A percentile compares a stretch with the other conserved stretches of the same genome.
Conservation (phyloP, 30 jellyfish, hydroid and myxozoan genomes). For the Aurelia coerulea region DNA sequence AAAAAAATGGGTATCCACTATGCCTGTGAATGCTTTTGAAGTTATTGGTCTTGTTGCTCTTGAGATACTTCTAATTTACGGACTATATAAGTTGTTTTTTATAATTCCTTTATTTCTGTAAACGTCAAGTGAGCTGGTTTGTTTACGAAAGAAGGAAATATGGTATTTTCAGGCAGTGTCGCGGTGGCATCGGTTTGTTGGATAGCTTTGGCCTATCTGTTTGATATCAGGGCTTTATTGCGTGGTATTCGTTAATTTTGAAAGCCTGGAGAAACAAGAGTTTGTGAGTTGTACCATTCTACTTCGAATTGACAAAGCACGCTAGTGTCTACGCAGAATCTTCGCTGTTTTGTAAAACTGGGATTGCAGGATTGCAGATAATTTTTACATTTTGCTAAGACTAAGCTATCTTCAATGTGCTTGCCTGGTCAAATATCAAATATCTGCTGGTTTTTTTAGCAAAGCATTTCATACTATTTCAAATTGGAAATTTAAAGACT, state of each 20-base stretch:
- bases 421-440: too few relatives aligned
- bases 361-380: too few relatives aligned
- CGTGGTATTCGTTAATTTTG: constrained; percentile 21
- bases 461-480: too few relatives aligned
- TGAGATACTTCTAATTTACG: constrained; percentile 66
- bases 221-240: constrained; percentile 48
- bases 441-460: too few relatives aligned
- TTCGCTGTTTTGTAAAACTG: too few relatives aligned
- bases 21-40: constrained; percentile 58
- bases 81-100: constrained; percentile 62
- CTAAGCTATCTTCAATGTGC: too few relatives aligned
- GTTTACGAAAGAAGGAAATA: not conserved
- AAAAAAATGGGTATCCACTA: constrained; percentile 12
- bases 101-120: constrained; percentile 31
- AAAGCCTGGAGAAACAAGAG: too few relatives aligned
- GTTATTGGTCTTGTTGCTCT: constrained; percentile 63
- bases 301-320: too few relatives aligned
- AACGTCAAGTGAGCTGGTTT: not conserved
- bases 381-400: too few relatives aligned
- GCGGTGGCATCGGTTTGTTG: constrained; percentile 64
- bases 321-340: too few relatives aligned
- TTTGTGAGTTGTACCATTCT: too few relatives aligned
- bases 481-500: too few relatives aligned
- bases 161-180: constrained; percentile 65
- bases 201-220: constrained; percentile 55